These are phyloP conservation scores for Ispidina picta DNA, from an alignment of 2,797 vertebrate genomes.

Conservation along the genomic window DNA sequence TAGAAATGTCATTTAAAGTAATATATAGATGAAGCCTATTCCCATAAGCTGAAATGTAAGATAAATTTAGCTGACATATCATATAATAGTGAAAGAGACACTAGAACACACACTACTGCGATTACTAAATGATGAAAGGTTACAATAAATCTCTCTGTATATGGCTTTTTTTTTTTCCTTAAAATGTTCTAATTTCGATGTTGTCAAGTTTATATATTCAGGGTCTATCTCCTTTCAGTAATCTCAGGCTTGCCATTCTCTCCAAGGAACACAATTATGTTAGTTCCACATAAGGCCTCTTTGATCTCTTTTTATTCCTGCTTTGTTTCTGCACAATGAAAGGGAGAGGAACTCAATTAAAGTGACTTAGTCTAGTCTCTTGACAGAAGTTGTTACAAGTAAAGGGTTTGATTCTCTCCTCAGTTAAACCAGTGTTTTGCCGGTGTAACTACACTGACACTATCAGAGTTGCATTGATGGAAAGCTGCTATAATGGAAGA, in stretches of 20 bases:
- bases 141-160: slow-evolving; percentile 1
- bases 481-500: slow-evolving; percentile 15
- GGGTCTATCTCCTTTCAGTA: slow-evolving; percentile 52
- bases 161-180: neutral
- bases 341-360: slow-evolving; percentile 65
- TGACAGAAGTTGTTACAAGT: slow-evolving; percentile 64
- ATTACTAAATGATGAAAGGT: slow-evolving; percentile 9
- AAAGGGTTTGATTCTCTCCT: slow-evolving; percentile 60
- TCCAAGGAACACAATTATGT: slow-evolving; percentile 63
- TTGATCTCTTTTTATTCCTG: slow-evolving; percentile 70
- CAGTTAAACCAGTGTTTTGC: slow-evolving; percentile 46
- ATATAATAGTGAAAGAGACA: neutral
- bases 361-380: slow-evolving; percentile 57
- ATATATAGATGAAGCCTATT: neutral
- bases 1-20: neutral
- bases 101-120: neutral
- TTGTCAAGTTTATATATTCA: slow-evolving; percentile 57
- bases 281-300: slow-evolving; percentile 67
- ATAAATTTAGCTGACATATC: neutral
- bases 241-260: slow-evolving; percentile 27
- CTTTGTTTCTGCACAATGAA: slow-evolving; percentile 66
- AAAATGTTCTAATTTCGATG: slow-evolving; percentile 22
- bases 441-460: slow-evolving; percentile 19
- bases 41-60: neutral
- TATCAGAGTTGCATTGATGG: slow-evolving; percentile 47